Percentiles rank a stretch among this genome's conserved stretches.
Evolutionary conservation across 2,888 invertebrate species (phyloP).

Genomic region (Mimas tiliae): DNA sequence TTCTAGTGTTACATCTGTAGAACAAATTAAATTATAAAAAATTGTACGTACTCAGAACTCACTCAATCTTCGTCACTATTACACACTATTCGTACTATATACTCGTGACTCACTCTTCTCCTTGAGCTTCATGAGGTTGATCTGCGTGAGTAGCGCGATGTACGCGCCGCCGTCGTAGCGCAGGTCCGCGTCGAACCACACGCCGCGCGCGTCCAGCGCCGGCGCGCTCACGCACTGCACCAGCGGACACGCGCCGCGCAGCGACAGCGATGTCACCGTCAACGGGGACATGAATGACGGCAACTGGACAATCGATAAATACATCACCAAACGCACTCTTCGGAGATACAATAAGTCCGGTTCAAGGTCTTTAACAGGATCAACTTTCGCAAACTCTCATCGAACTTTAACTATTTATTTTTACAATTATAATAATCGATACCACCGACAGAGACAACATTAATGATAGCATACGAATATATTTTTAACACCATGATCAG

Average conservation of each 20-base stretch:
- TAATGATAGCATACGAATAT: too few species aligned
- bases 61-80: too few species aligned
- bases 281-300: constrained; percentile 96
- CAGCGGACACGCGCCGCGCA: constrained; percentile 88
- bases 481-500: too few species aligned
- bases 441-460: too few species aligned
- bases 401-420: too few species aligned
- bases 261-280: constrained; percentile 89
- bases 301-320: constrained; percentile 66
- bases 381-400: too few species aligned
- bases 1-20: constrained; percentile 65
- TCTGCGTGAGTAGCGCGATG: constrained; percentile 94
- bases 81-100: too few species aligned
- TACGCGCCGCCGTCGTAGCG: constrained; percentile 91
- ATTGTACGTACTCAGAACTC: not conserved
- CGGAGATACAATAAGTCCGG: too few species aligned
- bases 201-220: constrained; percentile 90
- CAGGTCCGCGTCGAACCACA: constrained; percentile 95
- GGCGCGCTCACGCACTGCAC: constrained; percentile 87
- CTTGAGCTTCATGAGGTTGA: constrained; percentile 87
- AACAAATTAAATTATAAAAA: constrained; percentile 13
- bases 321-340: too few species aligned
- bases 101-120: constrained; percentile 66
- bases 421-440: too few species aligned
- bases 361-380: too few species aligned